A percentile compares a stretch with the other conserved stretches of the same genome.
Evolutionary conservation across 1,140 invertebrate species (phyloP).

Genomic region (Zophobas morio): DNA sequence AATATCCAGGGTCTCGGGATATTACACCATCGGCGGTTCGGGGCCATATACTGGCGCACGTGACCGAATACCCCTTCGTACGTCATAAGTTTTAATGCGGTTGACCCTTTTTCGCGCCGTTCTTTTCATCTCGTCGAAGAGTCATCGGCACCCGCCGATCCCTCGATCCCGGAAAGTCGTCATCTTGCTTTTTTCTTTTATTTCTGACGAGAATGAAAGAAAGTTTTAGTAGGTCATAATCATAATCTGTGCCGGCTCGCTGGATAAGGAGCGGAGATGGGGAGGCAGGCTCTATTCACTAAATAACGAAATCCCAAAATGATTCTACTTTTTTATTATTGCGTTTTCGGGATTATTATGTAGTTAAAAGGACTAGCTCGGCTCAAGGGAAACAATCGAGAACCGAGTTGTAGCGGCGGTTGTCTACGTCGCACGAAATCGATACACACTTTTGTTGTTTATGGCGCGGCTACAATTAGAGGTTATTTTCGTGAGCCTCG

Average conservation of each 20-base stretch:
- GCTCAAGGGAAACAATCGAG: no score
- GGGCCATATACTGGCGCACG: background rate
- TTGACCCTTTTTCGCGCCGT: constrained; percentile 19
- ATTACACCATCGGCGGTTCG: background rate
- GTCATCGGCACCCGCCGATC: background rate
- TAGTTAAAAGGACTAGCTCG: no score
- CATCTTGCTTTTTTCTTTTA: constrained; percentile 3
- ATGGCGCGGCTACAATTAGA: no score
- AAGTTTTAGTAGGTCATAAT: constrained; percentile 31
- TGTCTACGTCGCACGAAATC: no score
- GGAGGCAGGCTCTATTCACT: no score
- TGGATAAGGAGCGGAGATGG: background rate
- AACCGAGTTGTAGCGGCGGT: no score
- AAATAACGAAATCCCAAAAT: no score
- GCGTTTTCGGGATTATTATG: no score
- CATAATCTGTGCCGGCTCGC: constrained; percentile 22
- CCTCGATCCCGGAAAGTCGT: background rate
- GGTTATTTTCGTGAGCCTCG: no score
- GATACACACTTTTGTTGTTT: no score
- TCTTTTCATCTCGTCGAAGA: constrained; percentile 6
- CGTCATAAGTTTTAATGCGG: constrained; percentile 35
- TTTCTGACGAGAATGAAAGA: constrained; percentile 19
- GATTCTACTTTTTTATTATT: no score
- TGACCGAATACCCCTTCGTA: constrained; percentile 18
- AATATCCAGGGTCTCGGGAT: background rate